Evolutionary conservation across 2,888 invertebrate species (phyloP).

Genomic region (Sminthurides aquaticus): DNA sequence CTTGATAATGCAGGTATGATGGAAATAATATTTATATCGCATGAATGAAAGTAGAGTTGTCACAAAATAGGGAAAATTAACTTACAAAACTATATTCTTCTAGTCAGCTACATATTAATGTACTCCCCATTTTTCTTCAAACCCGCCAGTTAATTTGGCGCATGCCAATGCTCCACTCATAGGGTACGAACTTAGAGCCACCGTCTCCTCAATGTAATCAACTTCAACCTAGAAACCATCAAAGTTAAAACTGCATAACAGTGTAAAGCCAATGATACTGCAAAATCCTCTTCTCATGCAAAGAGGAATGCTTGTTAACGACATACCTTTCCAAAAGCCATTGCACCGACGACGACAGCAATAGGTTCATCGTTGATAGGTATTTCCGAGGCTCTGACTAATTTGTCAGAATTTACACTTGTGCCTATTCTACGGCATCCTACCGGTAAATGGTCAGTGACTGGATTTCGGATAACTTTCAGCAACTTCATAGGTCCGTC

Average conservation of each 20-base stretch:
- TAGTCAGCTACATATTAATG: conserved; percentile 51
- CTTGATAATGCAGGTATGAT: no score
- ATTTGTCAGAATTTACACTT: conserved; percentile 75
- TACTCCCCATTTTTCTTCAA: conserved; percentile 87
- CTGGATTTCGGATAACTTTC: conserved; percentile 94
- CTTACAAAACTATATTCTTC: no score
- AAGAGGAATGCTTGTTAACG: no score
- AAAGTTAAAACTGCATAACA: conserved; percentile 16
- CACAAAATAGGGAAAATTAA: no score
- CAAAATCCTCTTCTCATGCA: no score
- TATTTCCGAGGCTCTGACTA: conserved; percentile 64
- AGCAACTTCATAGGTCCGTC: conserved; percentile 81
- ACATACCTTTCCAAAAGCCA: conserved; percentile 95
- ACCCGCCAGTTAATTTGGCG: conserved; percentile 85
- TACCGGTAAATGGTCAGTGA: conserved; percentile 87
- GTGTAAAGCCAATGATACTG: no score
- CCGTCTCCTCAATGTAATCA: conserved; percentile 82
- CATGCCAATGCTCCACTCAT: conserved; percentile 93
- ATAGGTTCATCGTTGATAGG: conserved; percentile 76
- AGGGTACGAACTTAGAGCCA: conserved; percentile 93
- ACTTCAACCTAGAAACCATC: conserved; percentile 54
- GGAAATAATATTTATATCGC: no score
- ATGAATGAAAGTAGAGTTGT: no score
- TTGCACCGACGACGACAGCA: conserved; percentile 87
- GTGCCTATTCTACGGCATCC: conserved; percentile 83